phyloP scores from a whole-genome alignment of 2,888 invertebrate genomes.

The Caenorhabditis sinica region DNA sequence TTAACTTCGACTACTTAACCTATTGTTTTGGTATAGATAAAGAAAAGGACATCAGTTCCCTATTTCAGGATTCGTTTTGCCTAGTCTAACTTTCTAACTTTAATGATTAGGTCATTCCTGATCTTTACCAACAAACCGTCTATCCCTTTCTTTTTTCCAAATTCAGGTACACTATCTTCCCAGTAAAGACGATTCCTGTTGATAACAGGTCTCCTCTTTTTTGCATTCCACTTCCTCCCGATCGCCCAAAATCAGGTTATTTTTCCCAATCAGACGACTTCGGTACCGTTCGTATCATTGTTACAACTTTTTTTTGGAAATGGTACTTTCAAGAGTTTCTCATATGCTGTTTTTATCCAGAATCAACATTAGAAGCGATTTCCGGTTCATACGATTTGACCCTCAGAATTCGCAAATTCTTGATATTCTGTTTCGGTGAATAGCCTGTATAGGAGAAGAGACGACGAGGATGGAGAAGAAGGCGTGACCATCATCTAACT shows the following conservation, averaged over 20 bases:
- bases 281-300: slow-evolving; percentile 15
- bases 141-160: neutral
- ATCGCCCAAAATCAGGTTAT: slow-evolving; percentile 50
- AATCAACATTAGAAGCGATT: neutral
- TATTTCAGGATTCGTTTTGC: neutral
- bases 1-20: slow-evolving; percentile 12
- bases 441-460: slow-evolving; percentile 14
- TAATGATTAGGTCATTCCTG: neutral
- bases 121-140: neutral
- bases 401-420: neutral
- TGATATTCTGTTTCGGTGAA: slow-evolving; percentile 23
- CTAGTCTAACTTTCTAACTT: no score
- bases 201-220: slow-evolving; percentile 51
- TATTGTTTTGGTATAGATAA: slow-evolving; percentile 5
- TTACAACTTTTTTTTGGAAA: neutral
- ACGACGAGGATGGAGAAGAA: slow-evolving; percentile 45
- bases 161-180: slow-evolving; percentile 23
- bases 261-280: neutral
- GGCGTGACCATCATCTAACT: slow-evolving; percentile 55
- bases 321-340: neutral
- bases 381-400: slow-evolving; percentile 17
- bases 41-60: neutral
- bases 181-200: slow-evolving; percentile 31
- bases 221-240: slow-evolving; percentile 26
- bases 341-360: neutral